These are phyloP conservation scores for Bufo gargarizans DNA, from an alignment of 2,113 vertebrate species.

Conservation along the genomic window DNA sequence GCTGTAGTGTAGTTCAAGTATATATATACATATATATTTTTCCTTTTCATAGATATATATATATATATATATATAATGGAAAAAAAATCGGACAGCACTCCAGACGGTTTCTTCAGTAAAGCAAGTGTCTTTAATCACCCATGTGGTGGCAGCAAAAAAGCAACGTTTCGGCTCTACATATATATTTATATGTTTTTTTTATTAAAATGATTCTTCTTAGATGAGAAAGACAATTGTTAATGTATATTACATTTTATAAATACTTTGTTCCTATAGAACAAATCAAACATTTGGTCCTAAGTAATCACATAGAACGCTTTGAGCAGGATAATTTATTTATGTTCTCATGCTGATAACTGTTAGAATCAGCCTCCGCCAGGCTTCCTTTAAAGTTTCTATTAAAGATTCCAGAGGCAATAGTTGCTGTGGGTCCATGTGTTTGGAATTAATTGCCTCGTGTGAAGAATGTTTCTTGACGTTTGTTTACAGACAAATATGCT, in stretches of 20 bases:
- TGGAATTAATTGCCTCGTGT: slow-evolving; percentile 58
- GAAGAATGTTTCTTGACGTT: background rate
- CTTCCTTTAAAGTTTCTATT: slow-evolving; percentile 60
- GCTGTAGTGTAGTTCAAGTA: background rate
- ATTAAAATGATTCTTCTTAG: background rate
- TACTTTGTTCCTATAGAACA: slow-evolving; percentile 5
- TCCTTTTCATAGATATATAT: too few species aligned
- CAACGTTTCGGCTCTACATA: too few species aligned
- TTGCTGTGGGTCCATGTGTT: slow-evolving; percentile 61
- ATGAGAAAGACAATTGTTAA: slow-evolving; percentile 12
- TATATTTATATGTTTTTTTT: background rate
- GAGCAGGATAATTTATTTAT: slow-evolving; percentile 60
- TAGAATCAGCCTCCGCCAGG: slow-evolving; percentile 59
- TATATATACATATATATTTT: background rate
- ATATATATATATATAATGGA: too few species aligned
- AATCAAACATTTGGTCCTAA: slow-evolving; percentile 34
- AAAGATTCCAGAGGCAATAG: slow-evolving; percentile 46
- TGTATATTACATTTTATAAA: slow-evolving; percentile 42
- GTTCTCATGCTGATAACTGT: slow-evolving; percentile 61
- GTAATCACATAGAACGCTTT: slow-evolving; percentile 50
- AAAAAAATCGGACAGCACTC: too few species aligned
- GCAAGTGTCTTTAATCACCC: too few species aligned
- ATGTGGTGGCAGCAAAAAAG: too few species aligned
- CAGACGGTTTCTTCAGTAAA: too few species aligned
- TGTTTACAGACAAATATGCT: background rate